Evolutionary conservation across 1,140 invertebrate species (phyloP).

Genomic region (Heliconius hermathena): DNA sequence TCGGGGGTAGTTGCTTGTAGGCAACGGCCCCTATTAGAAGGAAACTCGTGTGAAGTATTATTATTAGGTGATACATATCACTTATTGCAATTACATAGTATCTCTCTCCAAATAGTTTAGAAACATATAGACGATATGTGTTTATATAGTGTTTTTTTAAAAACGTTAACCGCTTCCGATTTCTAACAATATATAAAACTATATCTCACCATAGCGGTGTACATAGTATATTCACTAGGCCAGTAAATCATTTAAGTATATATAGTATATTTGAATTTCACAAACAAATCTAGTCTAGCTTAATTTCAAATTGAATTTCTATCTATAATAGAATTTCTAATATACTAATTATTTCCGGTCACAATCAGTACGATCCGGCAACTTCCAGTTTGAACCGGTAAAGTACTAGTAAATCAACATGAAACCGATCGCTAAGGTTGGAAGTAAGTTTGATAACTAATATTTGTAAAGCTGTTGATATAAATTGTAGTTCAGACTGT

Average conservation of each 20-base stretch:
- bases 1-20: too few species aligned
- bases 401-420: slow-evolving; percentile 2
- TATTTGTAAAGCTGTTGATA: background rate
- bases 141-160: too few species aligned
- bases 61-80: too few species aligned
- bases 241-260: background rate
- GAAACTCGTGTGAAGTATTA: too few species aligned
- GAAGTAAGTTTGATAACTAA: background rate
- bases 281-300: background rate
- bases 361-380: background rate
- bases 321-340: background rate
- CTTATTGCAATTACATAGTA: too few species aligned
- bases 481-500: background rate
- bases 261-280: background rate
- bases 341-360: slow-evolving; percentile 11
- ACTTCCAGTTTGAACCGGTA: background rate
- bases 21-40: too few species aligned
- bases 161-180: too few species aligned
- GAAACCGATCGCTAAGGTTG: slow-evolving; percentile 9
- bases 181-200: too few species aligned
- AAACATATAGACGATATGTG: too few species aligned
- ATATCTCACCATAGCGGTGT: background rate
- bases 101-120: too few species aligned
- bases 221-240: background rate
- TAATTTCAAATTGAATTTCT: slow-evolving; percentile 11